phyloP scores from a whole-genome alignment of 1,140 invertebrate genomes.

The Euura lappo region DNA sequence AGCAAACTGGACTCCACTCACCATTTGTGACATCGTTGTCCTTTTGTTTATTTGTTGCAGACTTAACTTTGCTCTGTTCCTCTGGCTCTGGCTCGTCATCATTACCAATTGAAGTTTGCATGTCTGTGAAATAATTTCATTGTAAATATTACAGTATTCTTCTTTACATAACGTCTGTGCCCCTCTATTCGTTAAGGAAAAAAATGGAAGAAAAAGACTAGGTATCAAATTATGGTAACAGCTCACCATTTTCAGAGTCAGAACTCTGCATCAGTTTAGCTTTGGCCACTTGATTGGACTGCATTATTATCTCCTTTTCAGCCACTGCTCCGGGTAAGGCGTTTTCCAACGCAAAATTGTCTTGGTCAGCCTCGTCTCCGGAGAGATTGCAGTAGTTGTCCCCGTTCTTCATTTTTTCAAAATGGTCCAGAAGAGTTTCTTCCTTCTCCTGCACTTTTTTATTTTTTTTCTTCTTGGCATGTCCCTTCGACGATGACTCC shows the following conservation, averaged over 20 bases:
- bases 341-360: background rate
- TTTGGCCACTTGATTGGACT: constrained; percentile 40
- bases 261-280: constrained; percentile 39
- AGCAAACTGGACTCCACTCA: too few species aligned
- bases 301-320: constrained; percentile 35
- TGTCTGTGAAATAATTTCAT: constrained; percentile 30
- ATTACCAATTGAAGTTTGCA: too few species aligned
- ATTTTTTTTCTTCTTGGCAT: constrained; percentile 25
- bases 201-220: background rate
- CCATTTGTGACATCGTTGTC: too few species aligned
- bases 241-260: constrained; percentile 42
- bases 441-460: constrained; percentile 29
- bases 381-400: constrained; percentile 11
- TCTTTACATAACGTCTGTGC: too few species aligned
- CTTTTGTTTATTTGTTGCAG: too few species aligned
- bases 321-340: background rate
- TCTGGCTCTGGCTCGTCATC: too few species aligned
- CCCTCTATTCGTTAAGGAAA: too few species aligned
- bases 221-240: constrained; percentile 7
- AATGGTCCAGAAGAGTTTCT: constrained; percentile 42
- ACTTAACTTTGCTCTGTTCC: too few species aligned
- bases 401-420: constrained; percentile 36
- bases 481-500: constrained; percentile 25
- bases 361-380: background rate
- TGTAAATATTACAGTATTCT: constrained; percentile 41